These are phyloP conservation scores for Caenorhabditis angaria DNA, from an alignment of 2,888 invertebrate genomes.

Conservation along the genomic window DNA sequence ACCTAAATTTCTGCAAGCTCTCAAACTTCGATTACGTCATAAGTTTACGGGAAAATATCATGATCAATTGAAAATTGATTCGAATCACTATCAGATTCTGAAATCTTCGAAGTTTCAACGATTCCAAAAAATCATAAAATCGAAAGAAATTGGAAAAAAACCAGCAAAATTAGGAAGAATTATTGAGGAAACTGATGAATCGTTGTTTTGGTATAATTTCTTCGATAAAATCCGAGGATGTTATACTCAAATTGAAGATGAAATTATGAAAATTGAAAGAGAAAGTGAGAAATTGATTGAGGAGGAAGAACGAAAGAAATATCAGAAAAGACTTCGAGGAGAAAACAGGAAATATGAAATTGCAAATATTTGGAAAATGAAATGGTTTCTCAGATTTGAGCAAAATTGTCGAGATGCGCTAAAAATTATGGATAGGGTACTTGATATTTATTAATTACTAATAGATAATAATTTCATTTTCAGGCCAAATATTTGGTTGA, in stretches of 20 bases:
- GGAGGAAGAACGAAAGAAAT: not conserved
- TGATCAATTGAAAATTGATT: not conserved
- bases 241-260: not conserved
- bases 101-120: not conserved
- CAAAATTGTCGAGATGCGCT: slow-evolving; percentile 16
- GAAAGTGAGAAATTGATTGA: not conserved
- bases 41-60: slow-evolving; percentile 8
- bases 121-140: not conserved
- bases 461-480: slow-evolving; percentile 3
- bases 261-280: not conserved
- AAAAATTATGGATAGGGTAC: slow-evolving; percentile 15
- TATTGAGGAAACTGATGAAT: not conserved
- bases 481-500: slow-evolving; percentile 24
- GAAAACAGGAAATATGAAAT: not conserved
- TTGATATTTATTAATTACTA: not conserved
- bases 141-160: slow-evolving; percentile 8
- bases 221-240: not conserved
- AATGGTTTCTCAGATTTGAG: slow-evolving; percentile 11
- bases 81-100: not conserved
- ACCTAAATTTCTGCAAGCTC: slow-evolving; percentile 9
- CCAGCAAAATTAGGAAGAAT: slow-evolving; percentile 6
- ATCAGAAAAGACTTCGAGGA: not conserved
- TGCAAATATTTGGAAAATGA: slow-evolving; percentile 1
- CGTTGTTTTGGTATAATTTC: not conserved
- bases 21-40: slow-evolving; percentile 22